phyloP scores from a whole-genome alignment of 2,113 vertebrate species.

The Loxodonta africana region DNA sequence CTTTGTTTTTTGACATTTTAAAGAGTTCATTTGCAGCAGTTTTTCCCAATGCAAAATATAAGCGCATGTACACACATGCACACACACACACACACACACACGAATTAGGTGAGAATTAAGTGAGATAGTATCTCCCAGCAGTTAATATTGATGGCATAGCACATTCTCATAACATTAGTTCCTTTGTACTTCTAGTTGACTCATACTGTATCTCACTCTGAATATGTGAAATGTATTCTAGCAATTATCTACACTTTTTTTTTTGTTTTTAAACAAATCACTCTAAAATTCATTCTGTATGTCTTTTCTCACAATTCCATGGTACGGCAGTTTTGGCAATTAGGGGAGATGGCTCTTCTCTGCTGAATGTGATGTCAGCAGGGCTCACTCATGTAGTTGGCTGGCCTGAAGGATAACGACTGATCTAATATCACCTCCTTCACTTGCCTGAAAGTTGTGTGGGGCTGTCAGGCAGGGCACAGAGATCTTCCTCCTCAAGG shows the following conservation, averaged over 20 bases:
- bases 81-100: too few relatives aligned
- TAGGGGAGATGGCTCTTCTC: not conserved
- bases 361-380: not conserved
- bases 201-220: not conserved
- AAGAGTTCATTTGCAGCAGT: too few relatives aligned
- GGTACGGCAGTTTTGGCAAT: not conserved
- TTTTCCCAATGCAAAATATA: too few relatives aligned
- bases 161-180: not conserved
- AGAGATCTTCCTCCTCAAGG: not conserved
- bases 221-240: not conserved
- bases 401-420: not conserved
- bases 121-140: not conserved
- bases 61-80: too few relatives aligned
- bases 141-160: fast-evolving
- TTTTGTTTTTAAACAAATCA: not conserved
- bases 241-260: not conserved
- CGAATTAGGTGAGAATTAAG: not conserved
- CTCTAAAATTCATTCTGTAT: not conserved
- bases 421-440: not conserved
- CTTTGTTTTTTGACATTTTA: too few relatives aligned
- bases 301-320: not conserved
- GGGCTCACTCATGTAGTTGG: too few relatives aligned
- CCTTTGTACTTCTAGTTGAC: not conserved
- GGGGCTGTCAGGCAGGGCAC: not conserved
- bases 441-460: not conserved